Conservation (phyloP, 2,888 invertebrate genomes). For the Panopea generosa region DNA sequence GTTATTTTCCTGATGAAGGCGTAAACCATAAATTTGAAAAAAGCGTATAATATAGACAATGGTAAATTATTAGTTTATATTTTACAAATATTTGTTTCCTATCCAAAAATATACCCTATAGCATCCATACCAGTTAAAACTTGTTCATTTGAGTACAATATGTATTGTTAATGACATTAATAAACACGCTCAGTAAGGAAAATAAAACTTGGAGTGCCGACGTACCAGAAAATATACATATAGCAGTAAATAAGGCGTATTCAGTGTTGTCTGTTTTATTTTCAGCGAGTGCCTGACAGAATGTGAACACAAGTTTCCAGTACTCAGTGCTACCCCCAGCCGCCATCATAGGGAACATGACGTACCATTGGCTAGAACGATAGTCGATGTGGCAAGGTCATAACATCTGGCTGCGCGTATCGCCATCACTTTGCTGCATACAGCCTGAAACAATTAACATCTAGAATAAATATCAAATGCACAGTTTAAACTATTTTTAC, state of each 20-base stretch:
- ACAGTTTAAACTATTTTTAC: too few species aligned
- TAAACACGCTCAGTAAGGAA: too few species aligned
- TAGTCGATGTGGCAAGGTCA: conserved; percentile 96
- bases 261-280: conserved; percentile 99
- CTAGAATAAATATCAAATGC: too few species aligned
- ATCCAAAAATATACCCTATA: too few species aligned
- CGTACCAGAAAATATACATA: conserved; percentile 98
- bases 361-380: conserved; percentile 98
- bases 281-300: conserved; percentile 97
- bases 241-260: conserved; percentile 97
- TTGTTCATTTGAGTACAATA: too few species aligned
- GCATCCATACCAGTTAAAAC: too few species aligned
- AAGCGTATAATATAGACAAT: too few species aligned
- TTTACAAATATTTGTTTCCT: too few species aligned
- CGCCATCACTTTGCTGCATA: conserved; percentile 99
- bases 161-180: too few species aligned
- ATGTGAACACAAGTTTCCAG: conserved; percentile 96
- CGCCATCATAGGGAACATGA: conserved; percentile 97
- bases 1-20: too few species aligned
- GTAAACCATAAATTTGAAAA: too few species aligned
- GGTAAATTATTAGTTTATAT: too few species aligned
- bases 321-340: conserved; percentile 98
- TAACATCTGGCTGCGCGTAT: conserved; percentile 97
- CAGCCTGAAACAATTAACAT: conserved; percentile 68
- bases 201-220: background rate